These are phyloP conservation scores for Acrobasis consociella DNA, from an alignment of 2,888 invertebrate species.

Conservation along the genomic window DNA sequence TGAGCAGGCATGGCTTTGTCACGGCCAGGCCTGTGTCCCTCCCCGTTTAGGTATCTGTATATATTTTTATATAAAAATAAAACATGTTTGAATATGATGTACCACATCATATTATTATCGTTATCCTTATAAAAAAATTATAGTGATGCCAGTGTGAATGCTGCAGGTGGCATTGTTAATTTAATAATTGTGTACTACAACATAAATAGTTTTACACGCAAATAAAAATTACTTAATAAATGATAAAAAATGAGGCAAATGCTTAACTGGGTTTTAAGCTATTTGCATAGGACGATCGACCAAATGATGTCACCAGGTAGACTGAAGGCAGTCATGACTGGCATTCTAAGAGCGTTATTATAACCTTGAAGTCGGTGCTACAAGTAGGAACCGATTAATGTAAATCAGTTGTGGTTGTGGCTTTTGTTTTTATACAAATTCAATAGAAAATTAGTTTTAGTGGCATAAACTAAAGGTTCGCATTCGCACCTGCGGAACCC, in stretches of 20 bases:
- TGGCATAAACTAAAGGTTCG: too few species aligned
- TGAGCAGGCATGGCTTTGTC: too few species aligned
- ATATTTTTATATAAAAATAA: too few species aligned
- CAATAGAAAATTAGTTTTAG: too few species aligned
- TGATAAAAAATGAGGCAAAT: slow-evolving; percentile 9
- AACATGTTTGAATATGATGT: too few species aligned
- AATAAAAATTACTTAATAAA: neutral
- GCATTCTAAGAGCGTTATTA: slow-evolving; percentile 27
- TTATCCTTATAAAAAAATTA: too few species aligned
- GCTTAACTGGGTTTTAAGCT: neutral
- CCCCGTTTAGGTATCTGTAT: too few species aligned
- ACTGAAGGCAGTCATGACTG: slow-evolving; percentile 27
- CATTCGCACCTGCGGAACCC: too few species aligned
- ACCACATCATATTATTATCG: too few species aligned
- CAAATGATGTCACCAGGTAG: slow-evolving; percentile 28
- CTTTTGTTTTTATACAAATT: slow-evolving; percentile 19
- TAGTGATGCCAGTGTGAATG: neutral
- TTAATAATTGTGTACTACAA: neutral
- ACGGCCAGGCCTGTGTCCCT: too few species aligned
- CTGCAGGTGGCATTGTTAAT: too few species aligned
- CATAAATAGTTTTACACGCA: neutral
- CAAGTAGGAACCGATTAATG: slow-evolving; percentile 25
- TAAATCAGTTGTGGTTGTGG: slow-evolving; percentile 15
- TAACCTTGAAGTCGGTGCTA: slow-evolving; percentile 26
- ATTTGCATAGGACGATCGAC: slow-evolving; percentile 17